Evolutionary conservation across 2,113 vertebrate genomes (phyloP).

Genomic region (Herpetotheres cachinnans): DNA sequence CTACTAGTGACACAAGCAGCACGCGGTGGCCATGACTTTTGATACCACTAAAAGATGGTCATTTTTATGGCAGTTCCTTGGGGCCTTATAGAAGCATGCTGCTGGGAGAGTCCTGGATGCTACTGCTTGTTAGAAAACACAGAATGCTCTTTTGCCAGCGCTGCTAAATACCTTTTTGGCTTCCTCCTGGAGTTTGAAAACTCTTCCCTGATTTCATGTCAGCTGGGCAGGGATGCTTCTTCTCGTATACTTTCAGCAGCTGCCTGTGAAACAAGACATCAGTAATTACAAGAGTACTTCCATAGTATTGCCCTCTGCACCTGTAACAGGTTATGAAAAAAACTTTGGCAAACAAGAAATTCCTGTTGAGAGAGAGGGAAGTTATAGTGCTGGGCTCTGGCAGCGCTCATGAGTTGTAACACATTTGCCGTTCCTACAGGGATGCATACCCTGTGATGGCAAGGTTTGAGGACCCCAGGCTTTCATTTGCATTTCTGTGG

Average conservation of each 20-base stretch:
- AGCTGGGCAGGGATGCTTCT: not conserved
- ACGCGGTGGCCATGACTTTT: fast-evolving
- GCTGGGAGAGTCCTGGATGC: not conserved
- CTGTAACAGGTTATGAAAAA: not conserved
- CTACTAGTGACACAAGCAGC: not conserved
- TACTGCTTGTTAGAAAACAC: not conserved
- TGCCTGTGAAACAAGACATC: not conserved
- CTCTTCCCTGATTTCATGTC: not conserved
- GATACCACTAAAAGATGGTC: no score
- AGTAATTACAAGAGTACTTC: not conserved
- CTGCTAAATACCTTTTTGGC: not conserved
- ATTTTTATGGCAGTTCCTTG: not conserved
- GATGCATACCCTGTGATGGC: not conserved
- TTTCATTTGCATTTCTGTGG: fast-evolving
- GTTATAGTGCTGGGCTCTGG: not conserved
- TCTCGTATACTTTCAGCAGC: not conserved
- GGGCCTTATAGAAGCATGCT: not conserved
- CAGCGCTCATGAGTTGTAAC: no score
- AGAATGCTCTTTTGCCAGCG: not conserved
- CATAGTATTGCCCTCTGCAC: not conserved
- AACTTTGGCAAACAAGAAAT: not conserved
- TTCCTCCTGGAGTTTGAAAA: not conserved
- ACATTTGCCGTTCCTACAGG: fast-evolving
- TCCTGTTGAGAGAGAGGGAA: not conserved
- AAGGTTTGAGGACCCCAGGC: no score